Conservation (phyloP, 2,113 vertebrate genomes). For the Oncorhynchus clarkii region DNA sequence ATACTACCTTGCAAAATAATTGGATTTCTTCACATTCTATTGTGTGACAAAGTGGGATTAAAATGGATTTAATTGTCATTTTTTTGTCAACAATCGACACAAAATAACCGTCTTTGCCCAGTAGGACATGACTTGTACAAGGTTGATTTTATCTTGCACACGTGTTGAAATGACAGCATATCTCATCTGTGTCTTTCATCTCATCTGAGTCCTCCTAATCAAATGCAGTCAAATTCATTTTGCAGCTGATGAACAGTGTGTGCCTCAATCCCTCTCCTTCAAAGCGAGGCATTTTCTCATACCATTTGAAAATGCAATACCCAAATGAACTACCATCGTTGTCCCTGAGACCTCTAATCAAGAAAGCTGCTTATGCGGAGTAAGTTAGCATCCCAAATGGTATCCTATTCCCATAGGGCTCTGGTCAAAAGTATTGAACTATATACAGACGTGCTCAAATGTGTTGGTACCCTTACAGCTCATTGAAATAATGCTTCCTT, state of each 20-base stretch:
- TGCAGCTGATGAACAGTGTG: neutral
- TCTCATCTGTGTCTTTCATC: neutral
- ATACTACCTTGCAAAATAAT: too few relatives aligned
- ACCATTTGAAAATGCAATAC: neutral
- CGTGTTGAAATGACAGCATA: neutral
- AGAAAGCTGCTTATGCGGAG: neutral
- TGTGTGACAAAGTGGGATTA: too few relatives aligned
- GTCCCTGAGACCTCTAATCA: neutral
- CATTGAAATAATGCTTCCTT: too few relatives aligned
- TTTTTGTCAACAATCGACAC: too few relatives aligned
- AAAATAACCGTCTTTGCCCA: too few relatives aligned
- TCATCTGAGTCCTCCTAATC: neutral
- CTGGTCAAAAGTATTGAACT: too few relatives aligned
- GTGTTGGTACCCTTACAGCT: too few relatives aligned
- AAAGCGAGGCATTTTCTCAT: neutral
- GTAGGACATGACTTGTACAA: neutral
- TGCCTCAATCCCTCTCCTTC: neutral
- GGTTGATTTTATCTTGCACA: neutral
- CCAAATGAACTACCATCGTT: neutral
- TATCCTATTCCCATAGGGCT: too few relatives aligned
- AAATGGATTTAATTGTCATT: too few relatives aligned
- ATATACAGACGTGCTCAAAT: too few relatives aligned
- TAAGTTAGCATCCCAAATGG: neutral
- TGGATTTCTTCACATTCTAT: too few relatives aligned
- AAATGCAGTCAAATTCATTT: conserved; percentile 3